Evolutionary conservation across 2,797 vertebrate genomes (phyloP).

Genomic region (Sphenodon punctatus): DNA sequence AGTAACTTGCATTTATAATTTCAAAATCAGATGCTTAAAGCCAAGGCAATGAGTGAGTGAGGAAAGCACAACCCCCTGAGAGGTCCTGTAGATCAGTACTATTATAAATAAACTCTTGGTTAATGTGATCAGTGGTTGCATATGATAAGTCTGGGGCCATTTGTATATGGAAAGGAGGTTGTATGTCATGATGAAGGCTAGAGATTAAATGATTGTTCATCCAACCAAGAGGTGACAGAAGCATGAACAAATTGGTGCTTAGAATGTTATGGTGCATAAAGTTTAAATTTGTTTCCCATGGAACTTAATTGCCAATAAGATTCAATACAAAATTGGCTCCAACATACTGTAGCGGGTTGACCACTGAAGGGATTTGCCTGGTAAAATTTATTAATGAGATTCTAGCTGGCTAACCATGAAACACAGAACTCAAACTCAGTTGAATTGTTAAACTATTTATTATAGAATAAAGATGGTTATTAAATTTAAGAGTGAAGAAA

Average conservation of each 20-base stretch:
- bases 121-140: not conserved
- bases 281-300: not conserved
- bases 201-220: not conserved
- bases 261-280: not conserved
- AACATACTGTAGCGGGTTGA: not conserved
- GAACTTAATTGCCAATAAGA: not conserved
- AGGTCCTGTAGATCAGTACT: not conserved
- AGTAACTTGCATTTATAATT: not conserved
- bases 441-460: too few relatives aligned
- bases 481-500: too few relatives aligned
- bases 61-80: rapidly evolving
- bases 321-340: not conserved
- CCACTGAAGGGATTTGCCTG: too few relatives aligned
- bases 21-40: not conserved
- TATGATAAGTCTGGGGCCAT: not conserved
- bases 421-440: too few relatives aligned
- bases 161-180: not conserved
- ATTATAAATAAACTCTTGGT: not conserved
- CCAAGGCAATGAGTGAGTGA: not conserved
- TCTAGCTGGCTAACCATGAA: too few relatives aligned
- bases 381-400: too few relatives aligned
- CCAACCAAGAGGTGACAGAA: not conserved
- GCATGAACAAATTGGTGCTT: not conserved
- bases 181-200: not conserved
- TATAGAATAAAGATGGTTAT: too few relatives aligned